Evolutionary conservation across 2,888 invertebrate species (phyloP), one percentile per base, ranked within the genome.

Genomic region (Crocallis elinguaria): DNA sequence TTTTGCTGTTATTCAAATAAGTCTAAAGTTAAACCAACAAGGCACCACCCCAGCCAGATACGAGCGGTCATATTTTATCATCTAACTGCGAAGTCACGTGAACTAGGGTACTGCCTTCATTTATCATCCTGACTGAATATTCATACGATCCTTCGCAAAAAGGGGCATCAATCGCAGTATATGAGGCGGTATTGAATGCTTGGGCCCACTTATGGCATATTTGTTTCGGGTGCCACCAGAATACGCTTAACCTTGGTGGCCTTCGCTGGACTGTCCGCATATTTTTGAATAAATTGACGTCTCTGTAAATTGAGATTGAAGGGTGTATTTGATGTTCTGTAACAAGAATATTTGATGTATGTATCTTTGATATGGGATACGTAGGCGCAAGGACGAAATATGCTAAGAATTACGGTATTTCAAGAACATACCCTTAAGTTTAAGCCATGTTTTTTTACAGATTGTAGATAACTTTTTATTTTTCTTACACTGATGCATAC

Each of bases 131-230:
- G 46, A 33, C 39, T 52, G 64, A 64, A 64, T 64, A 64, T 64
- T 64, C 62, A 64, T 62, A 54, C 39, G 58, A 49, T 48, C 55
- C 62, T 50, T 54, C 21, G 56, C 56, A 60, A 62, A 63, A 60
- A 60, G 46, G 54, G 51, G 39, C 60, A 60, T 64, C 64, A 60
- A 62, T 64, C 52, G 58, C 46, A 39, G 27, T 41, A 51, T 39
- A 57, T 51, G 43, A 39, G 39, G 25, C 38, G 39, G 50, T 51
- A 57, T 57, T 49, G 51, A 46, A 51, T 48, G 46, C 36, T 30
- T 11, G 55, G 44, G 41, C 45, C 32, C 55, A 45, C 49, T 49
- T 41, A 44, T 46, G 38, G 42, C 43, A 48, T 48, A 56, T 56
- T 56, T 53, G 53, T 56, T 56, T 38, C 48, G 48, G 46, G 30